Evolutionary conservation across 2,888 invertebrate species (phyloP).

Genomic region (Dicranocentrus wangi): DNA sequence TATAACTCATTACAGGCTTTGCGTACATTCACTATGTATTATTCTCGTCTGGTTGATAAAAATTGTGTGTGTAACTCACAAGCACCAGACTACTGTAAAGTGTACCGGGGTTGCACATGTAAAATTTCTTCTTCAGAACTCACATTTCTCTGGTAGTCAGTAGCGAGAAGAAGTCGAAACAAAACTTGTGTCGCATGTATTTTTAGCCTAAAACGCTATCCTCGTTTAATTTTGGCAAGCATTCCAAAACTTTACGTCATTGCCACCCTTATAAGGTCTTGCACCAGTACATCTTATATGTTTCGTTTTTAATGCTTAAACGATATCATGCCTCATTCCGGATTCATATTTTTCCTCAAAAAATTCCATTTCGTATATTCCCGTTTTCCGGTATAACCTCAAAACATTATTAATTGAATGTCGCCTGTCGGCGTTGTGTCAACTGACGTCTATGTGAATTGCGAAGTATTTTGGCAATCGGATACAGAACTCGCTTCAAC

Average conservation of each 20-base stretch:
- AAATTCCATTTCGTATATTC: not conserved
- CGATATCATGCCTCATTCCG: not conserved
- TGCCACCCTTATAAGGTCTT: conserved; percentile 71
- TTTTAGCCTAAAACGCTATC: conserved; percentile 72
- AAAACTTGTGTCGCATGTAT: conserved; percentile 66
- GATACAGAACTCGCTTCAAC: too few relatives aligned
- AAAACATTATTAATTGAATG: too few relatives aligned
- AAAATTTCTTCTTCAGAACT: conserved; percentile 19
- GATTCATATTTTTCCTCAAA: conserved; percentile 9
- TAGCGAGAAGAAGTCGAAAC: conserved; percentile 40
- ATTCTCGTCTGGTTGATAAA: not conserved
- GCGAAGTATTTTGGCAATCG: too few relatives aligned
- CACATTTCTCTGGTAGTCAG: conserved; percentile 24
- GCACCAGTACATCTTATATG: conserved; percentile 37
- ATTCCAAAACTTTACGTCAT: conserved; percentile 69
- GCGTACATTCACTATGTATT: not conserved
- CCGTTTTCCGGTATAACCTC: too few relatives aligned
- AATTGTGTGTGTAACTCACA: not conserved
- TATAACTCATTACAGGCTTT: not conserved
- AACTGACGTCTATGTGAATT: too few relatives aligned
- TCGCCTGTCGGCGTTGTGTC: too few relatives aligned
- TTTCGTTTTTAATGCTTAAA: not conserved
- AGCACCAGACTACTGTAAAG: too few relatives aligned
- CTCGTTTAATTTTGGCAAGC: conserved; percentile 72
- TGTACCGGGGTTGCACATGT: conserved; percentile 14